These are phyloP conservation scores for Parascotia fuliginaria DNA, from an alignment of 2,888 invertebrate species.

Conservation along the genomic window DNA sequence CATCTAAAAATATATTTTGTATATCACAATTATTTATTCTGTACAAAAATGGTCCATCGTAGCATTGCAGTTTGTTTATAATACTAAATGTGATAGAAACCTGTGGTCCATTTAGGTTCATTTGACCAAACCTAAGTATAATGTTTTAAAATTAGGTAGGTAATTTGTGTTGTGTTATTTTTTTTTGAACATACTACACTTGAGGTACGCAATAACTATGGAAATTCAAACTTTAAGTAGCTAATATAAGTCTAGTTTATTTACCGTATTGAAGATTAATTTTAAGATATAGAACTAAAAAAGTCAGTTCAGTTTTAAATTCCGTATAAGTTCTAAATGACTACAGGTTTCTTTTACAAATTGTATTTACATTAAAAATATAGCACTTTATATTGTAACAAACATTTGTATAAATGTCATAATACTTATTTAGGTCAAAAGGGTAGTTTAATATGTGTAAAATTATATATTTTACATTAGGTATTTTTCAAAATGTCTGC, in stretches of 20 bases:
- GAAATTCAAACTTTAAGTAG: no score
- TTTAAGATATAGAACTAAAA: no score
- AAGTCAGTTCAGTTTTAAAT: no score
- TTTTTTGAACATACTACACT: no score
- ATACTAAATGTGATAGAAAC: not conserved
- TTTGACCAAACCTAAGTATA: no score
- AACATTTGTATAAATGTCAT: conserved; percentile 5
- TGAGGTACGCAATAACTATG: no score
- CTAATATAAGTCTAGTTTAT: no score
- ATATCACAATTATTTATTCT: conserved; percentile 69
- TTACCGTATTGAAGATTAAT: no score
- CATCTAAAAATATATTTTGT: conserved; percentile 76
- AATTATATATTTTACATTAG: not conserved
- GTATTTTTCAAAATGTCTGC: no score
- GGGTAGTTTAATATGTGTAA: not conserved
- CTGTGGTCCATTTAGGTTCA: no score
- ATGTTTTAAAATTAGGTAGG: no score
- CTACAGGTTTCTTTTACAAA: not conserved
- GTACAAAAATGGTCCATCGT: conserved; percentile 68
- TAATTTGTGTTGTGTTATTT: no score
- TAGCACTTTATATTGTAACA: conserved; percentile 54
- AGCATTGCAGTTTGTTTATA: conserved; percentile 48
- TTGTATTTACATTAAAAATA: conserved; percentile 39
- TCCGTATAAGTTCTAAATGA: not conserved
- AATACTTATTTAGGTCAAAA: conserved; percentile 41